Conservation (phyloP, 2,113 vertebrate genomes). For the Prietella phreatophila region DNA sequence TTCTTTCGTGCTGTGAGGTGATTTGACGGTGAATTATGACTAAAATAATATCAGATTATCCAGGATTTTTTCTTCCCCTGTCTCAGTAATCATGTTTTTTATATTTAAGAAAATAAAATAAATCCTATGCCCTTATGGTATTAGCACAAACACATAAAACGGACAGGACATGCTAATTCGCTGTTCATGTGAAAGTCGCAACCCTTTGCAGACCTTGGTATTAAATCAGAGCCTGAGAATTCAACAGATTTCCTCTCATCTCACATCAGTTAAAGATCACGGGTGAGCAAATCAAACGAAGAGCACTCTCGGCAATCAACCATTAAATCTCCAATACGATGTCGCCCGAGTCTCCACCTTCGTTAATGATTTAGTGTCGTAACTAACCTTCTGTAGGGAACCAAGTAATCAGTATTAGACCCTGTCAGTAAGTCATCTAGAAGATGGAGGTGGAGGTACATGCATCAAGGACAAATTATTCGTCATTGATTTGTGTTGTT, state of each 20-base stretch:
- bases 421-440: not conserved
- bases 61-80: not conserved
- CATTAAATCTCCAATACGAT: not conserved
- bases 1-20: not conserved
- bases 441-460: not conserved
- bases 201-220: not conserved
- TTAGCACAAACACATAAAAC: not conserved
- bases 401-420: not conserved
- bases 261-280: not conserved
- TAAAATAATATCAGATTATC: not conserved
- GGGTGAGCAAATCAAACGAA: not conserved
- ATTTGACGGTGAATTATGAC: not conserved
- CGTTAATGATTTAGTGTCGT: slow-evolving; percentile 1
- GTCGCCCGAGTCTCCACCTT: not conserved
- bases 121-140: not conserved
- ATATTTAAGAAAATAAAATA: too few relatives aligned
- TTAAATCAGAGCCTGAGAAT: not conserved
- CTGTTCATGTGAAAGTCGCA: not conserved
- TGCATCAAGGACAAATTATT: not conserved
- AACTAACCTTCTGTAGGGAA: not conserved
- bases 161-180: not conserved
- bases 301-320: not conserved
- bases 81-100: slow-evolving; percentile 2
- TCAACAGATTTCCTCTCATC: not conserved
- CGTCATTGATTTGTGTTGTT: not conserved